A percentile compares a stretch with the other conserved stretches of the same genome.
phyloP scores from a whole-genome alignment of 2,888 invertebrate genomes.

The Pocota personata region DNA sequence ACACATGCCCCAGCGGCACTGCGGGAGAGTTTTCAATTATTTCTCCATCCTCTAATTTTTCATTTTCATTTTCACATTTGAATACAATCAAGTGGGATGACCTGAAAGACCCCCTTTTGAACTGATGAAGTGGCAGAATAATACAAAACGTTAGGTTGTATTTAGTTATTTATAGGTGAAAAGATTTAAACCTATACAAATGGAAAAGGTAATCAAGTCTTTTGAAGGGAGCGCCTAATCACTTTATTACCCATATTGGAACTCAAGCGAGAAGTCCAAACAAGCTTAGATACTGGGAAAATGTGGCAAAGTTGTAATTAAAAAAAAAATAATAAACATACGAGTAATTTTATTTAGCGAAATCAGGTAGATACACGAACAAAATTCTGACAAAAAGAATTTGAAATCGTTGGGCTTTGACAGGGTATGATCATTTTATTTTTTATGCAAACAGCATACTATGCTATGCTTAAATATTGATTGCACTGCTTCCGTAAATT shows the following conservation, averaged over 20 bases:
- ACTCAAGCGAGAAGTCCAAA: not conserved
- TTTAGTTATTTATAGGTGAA: constrained; percentile 19
- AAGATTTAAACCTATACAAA: constrained; percentile 20
- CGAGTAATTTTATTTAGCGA: no score
- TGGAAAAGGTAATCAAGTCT: not conserved
- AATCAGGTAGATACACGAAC: no score
- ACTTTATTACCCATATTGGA: constrained; percentile 4
- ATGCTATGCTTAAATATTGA: no score
- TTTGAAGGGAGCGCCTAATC: not conserved
- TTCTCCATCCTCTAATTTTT: constrained; percentile 56
- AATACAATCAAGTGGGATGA: constrained; percentile 24
- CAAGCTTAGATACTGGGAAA: not conserved
- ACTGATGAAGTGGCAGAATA: not conserved
- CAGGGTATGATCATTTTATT: no score
- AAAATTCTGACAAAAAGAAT: no score
- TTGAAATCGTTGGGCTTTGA: no score
- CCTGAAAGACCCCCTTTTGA: not conserved
- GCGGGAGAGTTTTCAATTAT: constrained; percentile 74
- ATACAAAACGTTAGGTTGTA: not conserved
- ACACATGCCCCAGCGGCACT: constrained; percentile 29
- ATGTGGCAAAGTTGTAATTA: no score
- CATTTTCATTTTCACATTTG: constrained; percentile 55
- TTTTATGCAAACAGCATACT: no score
- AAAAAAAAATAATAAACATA: no score
- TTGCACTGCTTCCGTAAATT: no score